phyloP scores from a whole-genome alignment of 2,888 invertebrate species.

The Andrena praecox region DNA sequence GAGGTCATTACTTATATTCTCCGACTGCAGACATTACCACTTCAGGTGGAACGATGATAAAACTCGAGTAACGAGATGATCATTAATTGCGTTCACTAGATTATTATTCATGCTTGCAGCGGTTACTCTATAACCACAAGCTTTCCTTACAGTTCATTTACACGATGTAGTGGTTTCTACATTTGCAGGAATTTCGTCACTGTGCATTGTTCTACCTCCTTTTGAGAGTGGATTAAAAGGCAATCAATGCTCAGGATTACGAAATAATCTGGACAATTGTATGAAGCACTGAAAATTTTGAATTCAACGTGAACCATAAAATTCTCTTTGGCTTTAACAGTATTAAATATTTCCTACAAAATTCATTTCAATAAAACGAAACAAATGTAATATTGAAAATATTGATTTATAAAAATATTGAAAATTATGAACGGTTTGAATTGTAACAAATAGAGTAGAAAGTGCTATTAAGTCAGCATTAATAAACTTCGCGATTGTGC shows the following conservation, averaged over 20 bases:
- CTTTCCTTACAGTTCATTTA: neutral
- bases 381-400: too few species aligned
- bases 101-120: neutral
- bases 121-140: neutral
- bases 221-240: neutral
- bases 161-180: neutral
- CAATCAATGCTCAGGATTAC: neutral
- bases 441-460: too few species aligned
- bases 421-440: too few species aligned
- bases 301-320: neutral
- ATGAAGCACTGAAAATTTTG: neutral
- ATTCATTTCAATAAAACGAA: too few species aligned
- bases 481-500: too few species aligned
- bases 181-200: neutral
- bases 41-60: conserved; percentile 10
- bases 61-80: conserved; percentile 9
- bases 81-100: conserved; percentile 3
- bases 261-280: neutral
- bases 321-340: too few species aligned
- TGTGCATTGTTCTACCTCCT: neutral
- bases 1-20: conserved; percentile 1
- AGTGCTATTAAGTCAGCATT: too few species aligned
- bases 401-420: too few species aligned
- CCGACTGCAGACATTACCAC: neutral
- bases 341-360: too few species aligned